These are phyloP conservation scores for Actinemys pallida DNA, from an alignment of 2,113 vertebrate species.

Conservation along the genomic window DNA sequence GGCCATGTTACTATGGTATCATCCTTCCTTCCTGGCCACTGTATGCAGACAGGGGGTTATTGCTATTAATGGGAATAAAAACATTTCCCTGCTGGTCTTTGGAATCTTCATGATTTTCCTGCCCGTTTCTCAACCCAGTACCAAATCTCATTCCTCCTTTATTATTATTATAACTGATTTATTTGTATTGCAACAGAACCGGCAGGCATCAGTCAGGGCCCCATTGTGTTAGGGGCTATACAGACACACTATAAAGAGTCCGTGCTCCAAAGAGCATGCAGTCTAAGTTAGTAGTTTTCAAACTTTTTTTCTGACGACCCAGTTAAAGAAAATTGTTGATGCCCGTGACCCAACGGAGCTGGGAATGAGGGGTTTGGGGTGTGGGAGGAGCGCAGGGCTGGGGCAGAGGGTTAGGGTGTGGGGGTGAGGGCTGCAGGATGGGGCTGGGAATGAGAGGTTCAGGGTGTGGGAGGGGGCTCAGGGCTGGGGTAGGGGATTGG, in stretches of 20 bases:
- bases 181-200: background rate
- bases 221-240: background rate
- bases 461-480: too few relatives aligned
- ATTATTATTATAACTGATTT: background rate
- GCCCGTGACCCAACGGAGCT: too few relatives aligned
- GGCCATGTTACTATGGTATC: background rate
- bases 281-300: background rate
- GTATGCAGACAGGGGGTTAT: slow-evolving; percentile 25
- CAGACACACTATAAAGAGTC: background rate
- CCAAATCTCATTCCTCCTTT: slow-evolving; percentile 41
- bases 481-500: too few relatives aligned
- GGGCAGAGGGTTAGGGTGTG: too few relatives aligned
- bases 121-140: slow-evolving; percentile 42
- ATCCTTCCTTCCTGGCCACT: slow-evolving; percentile 44
- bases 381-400: too few relatives aligned
- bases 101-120: slow-evolving; percentile 65
- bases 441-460: too few relatives aligned
- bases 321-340: too few relatives aligned
- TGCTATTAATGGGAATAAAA: slow-evolving; percentile 17
- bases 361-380: too few relatives aligned
- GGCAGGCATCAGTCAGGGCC: background rate
- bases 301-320: too few relatives aligned
- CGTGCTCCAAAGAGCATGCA: slow-evolving; percentile 15
- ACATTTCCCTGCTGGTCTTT: slow-evolving; percentile 41
- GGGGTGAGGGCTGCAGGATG: too few relatives aligned